Evolutionary conservation across 1,140 invertebrate genomes (phyloP), one percentile per base, ranked within the genome.

Genomic region (Cydia strobilella): DNA sequence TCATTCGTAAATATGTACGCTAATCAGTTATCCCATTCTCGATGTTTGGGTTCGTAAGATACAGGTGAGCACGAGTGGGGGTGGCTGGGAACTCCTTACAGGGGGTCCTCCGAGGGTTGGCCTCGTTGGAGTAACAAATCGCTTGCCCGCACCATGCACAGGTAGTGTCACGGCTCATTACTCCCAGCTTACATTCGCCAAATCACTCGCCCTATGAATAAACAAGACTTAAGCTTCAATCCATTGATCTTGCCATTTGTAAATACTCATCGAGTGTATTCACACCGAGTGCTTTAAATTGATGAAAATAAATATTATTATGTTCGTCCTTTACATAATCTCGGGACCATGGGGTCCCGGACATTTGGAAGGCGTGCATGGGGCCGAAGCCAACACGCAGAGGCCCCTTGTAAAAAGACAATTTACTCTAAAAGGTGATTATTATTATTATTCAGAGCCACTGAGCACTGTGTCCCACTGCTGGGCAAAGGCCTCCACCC

Each of bases 131-230:
- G 74, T 75, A 86, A 84, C 84, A 87, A 84, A 87, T 87, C 76
- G 77, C 63, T 79, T 81, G 80, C 78, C 79, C 84, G 77, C 79
- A 81, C 76, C 80, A 82, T 79, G 78, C 79, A 81, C 86, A 88
- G 82, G 85, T 86, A 86, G 80, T 81, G 85, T 87, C 78, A 85
- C 80, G 81, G 80, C 83, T 86, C 84, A 86, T 88, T 90, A 89
- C 82, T 80, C 75, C 77, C 79, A 84, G 77, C 84, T 85, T 89
- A 86, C 80, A 79, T 87, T 84, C 79, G 66, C 76, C 76, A 79
- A 89, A 89, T 84, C 84, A 88, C 82, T 84, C 75, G 76, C 72
- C 62, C 79, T 73, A 80, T 78, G 75, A 80, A 83, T 80, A 85
- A 84, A 86, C 82, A 85, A 83, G 78, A 82, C 79, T 76, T 81